Percentiles rank a stretch among this genome's conserved stretches.
These are phyloP conservation scores for Tipula lateralis DNA, from an alignment of 2,888 invertebrate species.

Conservation along the genomic window DNA sequence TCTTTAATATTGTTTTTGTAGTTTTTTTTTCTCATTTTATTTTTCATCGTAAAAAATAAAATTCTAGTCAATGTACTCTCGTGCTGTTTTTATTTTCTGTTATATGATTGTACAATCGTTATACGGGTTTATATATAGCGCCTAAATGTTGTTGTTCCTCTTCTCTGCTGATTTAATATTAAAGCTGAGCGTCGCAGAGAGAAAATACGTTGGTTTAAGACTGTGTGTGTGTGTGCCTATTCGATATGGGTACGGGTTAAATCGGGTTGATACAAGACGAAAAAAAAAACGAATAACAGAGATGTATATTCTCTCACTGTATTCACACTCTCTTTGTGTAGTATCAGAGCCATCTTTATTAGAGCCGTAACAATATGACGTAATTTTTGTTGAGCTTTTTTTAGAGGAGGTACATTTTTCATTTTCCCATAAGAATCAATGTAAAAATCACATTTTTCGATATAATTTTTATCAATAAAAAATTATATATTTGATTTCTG, in stretches of 20 bases:
- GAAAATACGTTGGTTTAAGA: background rate
- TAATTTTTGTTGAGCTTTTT: too few relatives aligned
- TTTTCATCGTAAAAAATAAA: constrained; percentile 14
- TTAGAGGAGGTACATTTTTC: too few relatives aligned
- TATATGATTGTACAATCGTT: constrained; percentile 11
- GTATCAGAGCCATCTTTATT: too few relatives aligned
- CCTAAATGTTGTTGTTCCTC: background rate
- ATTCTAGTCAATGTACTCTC: constrained; percentile 24
- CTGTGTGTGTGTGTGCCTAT: background rate
- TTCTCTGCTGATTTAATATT: background rate
- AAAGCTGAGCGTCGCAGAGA: background rate
- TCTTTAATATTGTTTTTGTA: constrained; percentile 9
- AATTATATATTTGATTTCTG: too few relatives aligned
- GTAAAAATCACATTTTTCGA: too few relatives aligned
- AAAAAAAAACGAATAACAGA: too few relatives aligned
- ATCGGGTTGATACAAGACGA: background rate
- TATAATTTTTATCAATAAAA: too few relatives aligned
- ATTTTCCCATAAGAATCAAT: too few relatives aligned
- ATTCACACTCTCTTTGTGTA: background rate
- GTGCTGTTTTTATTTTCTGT: background rate
- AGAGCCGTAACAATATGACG: too few relatives aligned
- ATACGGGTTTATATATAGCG: constrained; percentile 19
- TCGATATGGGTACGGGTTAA: background rate
- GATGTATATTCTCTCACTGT: background rate
- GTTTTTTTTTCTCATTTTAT: background rate